Percentiles rank a stretch among this genome's conserved stretches.
These are phyloP conservation scores for Lepidurus couesii DNA, from an alignment of 1,140 invertebrate species.

Conservation along the genomic window DNA sequence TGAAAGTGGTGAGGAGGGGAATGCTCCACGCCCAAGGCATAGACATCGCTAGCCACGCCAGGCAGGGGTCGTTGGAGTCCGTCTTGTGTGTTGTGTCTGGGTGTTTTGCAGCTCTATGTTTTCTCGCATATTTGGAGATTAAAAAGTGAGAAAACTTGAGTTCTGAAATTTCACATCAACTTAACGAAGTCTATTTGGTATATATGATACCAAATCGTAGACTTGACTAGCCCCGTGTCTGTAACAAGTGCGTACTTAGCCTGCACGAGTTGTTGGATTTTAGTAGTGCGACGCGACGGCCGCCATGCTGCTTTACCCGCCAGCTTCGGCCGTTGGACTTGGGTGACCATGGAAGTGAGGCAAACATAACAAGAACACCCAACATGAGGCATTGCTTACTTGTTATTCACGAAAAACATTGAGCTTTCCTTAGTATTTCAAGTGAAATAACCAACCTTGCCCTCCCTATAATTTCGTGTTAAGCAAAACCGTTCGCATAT, in stretches of 20 bases:
- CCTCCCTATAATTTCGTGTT: background rate
- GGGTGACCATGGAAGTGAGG: constrained; percentile 20
- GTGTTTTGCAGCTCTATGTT: constrained; percentile 17
- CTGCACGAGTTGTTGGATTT: background rate
- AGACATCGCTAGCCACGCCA: constrained; percentile 16
- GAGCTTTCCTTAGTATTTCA: background rate
- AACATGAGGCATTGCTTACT: constrained; percentile 18
- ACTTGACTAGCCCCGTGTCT: background rate
- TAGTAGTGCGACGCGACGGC: constrained; percentile 20
- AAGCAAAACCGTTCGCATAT: too few relatives aligned
- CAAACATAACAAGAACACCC: constrained; percentile 19
- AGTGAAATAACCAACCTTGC: background rate
- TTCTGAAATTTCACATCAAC: background rate
- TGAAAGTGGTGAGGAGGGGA: background rate
- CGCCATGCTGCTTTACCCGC: constrained; percentile 20
- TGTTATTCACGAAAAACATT: background rate
- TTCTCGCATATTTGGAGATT: constrained; percentile 5
- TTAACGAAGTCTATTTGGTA: background rate
- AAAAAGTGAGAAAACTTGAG: background rate
- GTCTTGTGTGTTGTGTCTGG: constrained; percentile 18
- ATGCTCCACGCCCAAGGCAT: constrained; percentile 20
- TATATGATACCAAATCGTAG: background rate
- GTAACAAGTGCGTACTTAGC: background rate
- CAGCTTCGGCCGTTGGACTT: constrained; percentile 17
- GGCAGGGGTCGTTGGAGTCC: constrained; percentile 16